A percentile compares a stretch with the other conserved stretches of the same genome.
Conservation (phyloP, 2,113 vertebrate genomes). For the Lepidothrix coronata region DNA sequence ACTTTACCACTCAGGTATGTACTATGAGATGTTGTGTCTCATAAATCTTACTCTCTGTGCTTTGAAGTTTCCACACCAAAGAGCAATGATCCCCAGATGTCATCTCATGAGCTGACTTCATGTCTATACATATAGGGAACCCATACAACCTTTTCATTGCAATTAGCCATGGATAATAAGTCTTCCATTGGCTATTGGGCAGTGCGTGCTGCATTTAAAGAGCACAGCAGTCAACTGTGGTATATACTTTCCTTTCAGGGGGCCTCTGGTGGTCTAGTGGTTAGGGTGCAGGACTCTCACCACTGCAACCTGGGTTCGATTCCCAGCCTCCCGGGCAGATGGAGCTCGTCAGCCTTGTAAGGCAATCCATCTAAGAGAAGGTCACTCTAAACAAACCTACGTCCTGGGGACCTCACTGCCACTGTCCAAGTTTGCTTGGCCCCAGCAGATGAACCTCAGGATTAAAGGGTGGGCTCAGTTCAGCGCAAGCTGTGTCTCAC, state of each 20-base stretch:
- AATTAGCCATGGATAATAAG: background rate
- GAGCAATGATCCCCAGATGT: background rate
- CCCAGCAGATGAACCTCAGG: too few species aligned
- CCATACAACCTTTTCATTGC: background rate
- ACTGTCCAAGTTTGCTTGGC: too few species aligned
- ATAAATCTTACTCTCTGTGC: background rate
- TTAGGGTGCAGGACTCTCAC: too few species aligned
- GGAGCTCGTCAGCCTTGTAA: too few species aligned
- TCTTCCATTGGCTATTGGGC: background rate
- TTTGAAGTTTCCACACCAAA: constrained; percentile 13
- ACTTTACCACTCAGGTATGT: background rate
- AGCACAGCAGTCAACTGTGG: background rate
- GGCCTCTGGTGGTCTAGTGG: too few species aligned
- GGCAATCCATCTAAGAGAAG: too few species aligned
- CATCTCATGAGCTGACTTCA: background rate
- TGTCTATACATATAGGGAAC: background rate
- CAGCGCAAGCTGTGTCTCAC: too few species aligned
- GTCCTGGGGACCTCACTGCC: too few species aligned
- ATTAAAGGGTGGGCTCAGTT: too few species aligned
- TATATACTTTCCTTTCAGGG: background rate
- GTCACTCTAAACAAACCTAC: too few species aligned
- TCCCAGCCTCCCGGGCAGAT: too few species aligned
- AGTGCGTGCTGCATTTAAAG: background rate
- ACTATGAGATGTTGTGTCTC: background rate
- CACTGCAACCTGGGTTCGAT: too few species aligned